phyloP scores from a whole-genome alignment of 1,140 invertebrate genomes.

The Reticulitermes speratus region DNA sequence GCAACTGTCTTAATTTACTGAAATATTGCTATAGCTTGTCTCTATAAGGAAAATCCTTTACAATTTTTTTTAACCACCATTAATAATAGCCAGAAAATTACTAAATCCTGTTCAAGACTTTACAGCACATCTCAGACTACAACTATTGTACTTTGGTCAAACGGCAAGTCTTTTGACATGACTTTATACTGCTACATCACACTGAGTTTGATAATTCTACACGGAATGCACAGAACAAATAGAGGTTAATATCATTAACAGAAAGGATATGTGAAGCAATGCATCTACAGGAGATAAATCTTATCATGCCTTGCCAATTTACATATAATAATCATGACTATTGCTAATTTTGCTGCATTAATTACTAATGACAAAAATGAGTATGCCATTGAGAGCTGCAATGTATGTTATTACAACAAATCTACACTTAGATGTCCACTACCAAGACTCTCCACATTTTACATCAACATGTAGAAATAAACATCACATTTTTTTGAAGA shows the following conservation, averaged over 20 bases:
- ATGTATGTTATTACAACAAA: not conserved
- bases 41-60: not conserved
- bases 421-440: not conserved
- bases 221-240: slow-evolving; percentile 11
- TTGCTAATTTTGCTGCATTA: not conserved
- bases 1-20: not conserved
- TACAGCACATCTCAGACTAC: not conserved
- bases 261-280: not conserved
- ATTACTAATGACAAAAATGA: not conserved
- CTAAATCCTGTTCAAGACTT: not conserved
- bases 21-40: slow-evolving; percentile 9
- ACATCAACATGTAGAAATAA: not conserved
- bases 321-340: slow-evolving; percentile 2
- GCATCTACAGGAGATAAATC: not conserved
- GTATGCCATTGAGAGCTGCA: not conserved
- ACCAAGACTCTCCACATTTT: not conserved
- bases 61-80: not conserved
- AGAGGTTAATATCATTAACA: not conserved
- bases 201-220: slow-evolving; percentile 2
- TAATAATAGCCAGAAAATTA: not conserved
- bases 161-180: not conserved
- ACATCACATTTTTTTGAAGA: slow-evolving; percentile 8
- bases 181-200: not conserved
- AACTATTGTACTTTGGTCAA: not conserved
- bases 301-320: not conserved